Evolutionary conservation across 1,140 invertebrate genomes (phyloP), one percentile per base, ranked within the genome.

Genomic region (Nilaparvata lugens): DNA sequence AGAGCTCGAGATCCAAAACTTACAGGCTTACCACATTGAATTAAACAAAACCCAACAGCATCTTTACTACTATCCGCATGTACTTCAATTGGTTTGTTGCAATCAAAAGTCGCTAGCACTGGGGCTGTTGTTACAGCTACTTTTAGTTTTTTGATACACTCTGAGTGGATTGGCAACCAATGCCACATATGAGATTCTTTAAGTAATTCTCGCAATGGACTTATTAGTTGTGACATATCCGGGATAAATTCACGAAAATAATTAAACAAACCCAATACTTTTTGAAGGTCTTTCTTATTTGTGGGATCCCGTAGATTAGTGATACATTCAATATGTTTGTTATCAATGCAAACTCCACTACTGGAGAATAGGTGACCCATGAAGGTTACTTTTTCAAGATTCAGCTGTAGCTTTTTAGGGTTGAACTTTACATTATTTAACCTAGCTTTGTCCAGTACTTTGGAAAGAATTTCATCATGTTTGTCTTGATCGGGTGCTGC

Each of bases 1-100:
- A 78, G 63, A 9, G 68, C 60, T 62, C 67, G 65, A 31, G 68
- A 66, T 19, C 66, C 68, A 61, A 66, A 74, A 11, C 59, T 64
- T 6, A 73, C 56, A 1, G 67, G 65, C 23, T 63, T 56, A 7
- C 62, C 57, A 14, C 65, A 40, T 65, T 73, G 67, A 9, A 71
- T 23, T 40, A 72, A 45, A 9, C 52, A 42, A 42, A 63, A 67
- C 5, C 70, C 71, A 43, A 73, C 18, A 43, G 62, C 68, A 38
- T 56, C 59, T n/a, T 64, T 51, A 21, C 54, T 63, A 16, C 31
- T 56, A 56, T 71, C 68, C 56, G 59, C 61, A 40, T 65, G 65
- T 23, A 70, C 56, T 3, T 57, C 28, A 18, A 62, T 58, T 9
- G 51, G n/a, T 25, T 63, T 56, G 14, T 45, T 31, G 1, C 42